Evolutionary conservation across 2,113 vertebrate species (phyloP), one percentile per base, ranked within the genome.

Genomic region (Trichechus manatus): DNA sequence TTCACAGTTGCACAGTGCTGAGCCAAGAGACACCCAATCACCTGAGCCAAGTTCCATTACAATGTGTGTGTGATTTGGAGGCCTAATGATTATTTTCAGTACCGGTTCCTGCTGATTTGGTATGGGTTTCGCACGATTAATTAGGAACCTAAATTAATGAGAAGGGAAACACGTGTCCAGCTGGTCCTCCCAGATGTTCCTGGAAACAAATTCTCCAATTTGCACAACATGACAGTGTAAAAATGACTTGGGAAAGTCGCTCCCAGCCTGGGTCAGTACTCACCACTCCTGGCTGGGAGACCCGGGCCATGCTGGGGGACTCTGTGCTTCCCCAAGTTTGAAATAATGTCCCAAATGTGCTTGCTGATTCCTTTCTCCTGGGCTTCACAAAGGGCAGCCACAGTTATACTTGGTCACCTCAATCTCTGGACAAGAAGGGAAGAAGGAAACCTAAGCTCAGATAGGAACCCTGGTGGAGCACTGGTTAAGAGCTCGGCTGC

Each of bases 171-270:
- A 96, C 90, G 88, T 96, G 97, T 97, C 97, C 98, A 96, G 96
- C 96, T 97, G 97, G 93, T 92, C 92, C 47, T 91, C 96, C 97
- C 93, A 97, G 97, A 97, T 98, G 97, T 97, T 98, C 93, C 94
- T 92, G 80, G 95, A 93, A 97, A 82, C 64, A 90, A 72, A 92
- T 95, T 97, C 96, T 96, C 96, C 95, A 86, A 94, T 95, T 82
- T 91, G 95, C 95, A 94, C 89, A 88, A 96, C 61, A 3, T 47
- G 74, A 93, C 78, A 96, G 87, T 59, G 72, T 95, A 89, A 96
- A 97, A 90, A 97, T 5, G 93, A 85, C 68, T 39, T 44, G 53
- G 93, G 31, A 70, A 90, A 84, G 85, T 72, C 1, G 3, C 64
- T 81, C 14, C 0, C 15, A 70, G 86, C 74, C 44, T 42, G 82